Conservation (phyloP, 2,888 invertebrate genomes). For the Philopedon plagiatum region DNA sequence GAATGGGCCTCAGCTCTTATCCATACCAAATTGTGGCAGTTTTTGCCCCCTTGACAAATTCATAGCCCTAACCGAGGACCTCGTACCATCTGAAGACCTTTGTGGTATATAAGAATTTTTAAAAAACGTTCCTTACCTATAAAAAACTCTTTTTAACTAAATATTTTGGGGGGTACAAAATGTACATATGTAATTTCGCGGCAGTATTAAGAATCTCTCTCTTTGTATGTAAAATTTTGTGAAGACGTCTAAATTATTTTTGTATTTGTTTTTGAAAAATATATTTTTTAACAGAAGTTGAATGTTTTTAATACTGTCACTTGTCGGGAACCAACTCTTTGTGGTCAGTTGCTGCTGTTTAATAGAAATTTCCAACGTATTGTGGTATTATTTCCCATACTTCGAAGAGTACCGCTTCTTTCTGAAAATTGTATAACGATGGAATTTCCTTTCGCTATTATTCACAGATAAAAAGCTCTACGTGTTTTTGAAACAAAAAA, state of each 20-base stretch:
- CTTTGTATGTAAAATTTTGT: slow-evolving; percentile 10
- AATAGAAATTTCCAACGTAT: background rate
- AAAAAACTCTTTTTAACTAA: background rate
- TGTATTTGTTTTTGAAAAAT: background rate
- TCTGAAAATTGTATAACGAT: too few species aligned
- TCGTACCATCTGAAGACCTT: slow-evolving; percentile 13
- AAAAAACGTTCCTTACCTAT: background rate
- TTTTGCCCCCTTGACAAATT: slow-evolving; percentile 56
- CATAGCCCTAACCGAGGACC: slow-evolving; percentile 20
- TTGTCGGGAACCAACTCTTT: background rate
- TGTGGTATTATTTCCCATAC: background rate
- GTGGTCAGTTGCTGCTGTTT: background rate
- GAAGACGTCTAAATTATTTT: background rate
- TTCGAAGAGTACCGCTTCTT: too few species aligned
- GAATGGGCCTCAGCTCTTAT: slow-evolving; percentile 50
- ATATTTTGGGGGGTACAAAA: background rate
- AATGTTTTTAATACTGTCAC: slow-evolving; percentile 4
- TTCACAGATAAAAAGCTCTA: too few species aligned
- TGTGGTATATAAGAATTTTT: slow-evolving; percentile 18
- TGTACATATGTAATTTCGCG: background rate
- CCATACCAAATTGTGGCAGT: slow-evolving; percentile 54
- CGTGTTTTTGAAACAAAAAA: too few species aligned
- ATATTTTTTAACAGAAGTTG: background rate
- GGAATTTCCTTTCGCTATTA: too few species aligned
- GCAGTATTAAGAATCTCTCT: slow-evolving; percentile 8